These are phyloP conservation scores for Prolemur simus DNA, from an alignment of 2,113 vertebrate genomes.

Conservation along the genomic window DNA sequence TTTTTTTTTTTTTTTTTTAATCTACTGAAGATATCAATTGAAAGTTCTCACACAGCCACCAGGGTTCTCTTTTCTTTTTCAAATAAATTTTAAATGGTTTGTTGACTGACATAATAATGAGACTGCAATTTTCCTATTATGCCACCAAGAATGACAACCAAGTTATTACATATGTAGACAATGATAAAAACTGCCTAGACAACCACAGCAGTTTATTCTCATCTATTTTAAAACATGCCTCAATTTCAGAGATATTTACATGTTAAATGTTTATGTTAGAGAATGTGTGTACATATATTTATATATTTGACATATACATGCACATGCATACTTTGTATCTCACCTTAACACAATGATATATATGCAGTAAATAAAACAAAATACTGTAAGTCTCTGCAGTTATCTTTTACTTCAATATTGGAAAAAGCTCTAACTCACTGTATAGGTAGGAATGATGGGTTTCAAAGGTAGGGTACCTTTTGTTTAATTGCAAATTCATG, in stretches of 20 bases:
- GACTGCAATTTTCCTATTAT: not conserved
- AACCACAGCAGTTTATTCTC: not conserved
- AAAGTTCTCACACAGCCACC: not conserved
- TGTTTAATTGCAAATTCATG: conserved; percentile 23
- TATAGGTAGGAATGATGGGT: not conserved
- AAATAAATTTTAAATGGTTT: not conserved
- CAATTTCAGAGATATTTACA: not conserved
- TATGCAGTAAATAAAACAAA: not conserved
- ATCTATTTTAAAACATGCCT: not conserved
- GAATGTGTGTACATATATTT: not conserved
- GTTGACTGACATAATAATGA: not conserved
- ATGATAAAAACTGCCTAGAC: not conserved
- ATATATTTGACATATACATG: not conserved
- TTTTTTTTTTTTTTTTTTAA: conserved; percentile 6
- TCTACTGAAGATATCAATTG: not conserved
- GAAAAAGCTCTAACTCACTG: not conserved
- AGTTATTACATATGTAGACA: not conserved
- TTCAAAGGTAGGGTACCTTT: not conserved
- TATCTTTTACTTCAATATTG: not conserved
- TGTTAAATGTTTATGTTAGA: not conserved
- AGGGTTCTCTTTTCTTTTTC: not conserved
- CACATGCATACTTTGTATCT: not conserved
- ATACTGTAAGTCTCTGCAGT: not conserved
- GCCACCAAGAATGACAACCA: not conserved
- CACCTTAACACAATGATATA: not conserved